These are phyloP conservation scores for Aldrovandia affinis DNA, from an alignment of 2,797 vertebrate species.

Conservation along the genomic window DNA sequence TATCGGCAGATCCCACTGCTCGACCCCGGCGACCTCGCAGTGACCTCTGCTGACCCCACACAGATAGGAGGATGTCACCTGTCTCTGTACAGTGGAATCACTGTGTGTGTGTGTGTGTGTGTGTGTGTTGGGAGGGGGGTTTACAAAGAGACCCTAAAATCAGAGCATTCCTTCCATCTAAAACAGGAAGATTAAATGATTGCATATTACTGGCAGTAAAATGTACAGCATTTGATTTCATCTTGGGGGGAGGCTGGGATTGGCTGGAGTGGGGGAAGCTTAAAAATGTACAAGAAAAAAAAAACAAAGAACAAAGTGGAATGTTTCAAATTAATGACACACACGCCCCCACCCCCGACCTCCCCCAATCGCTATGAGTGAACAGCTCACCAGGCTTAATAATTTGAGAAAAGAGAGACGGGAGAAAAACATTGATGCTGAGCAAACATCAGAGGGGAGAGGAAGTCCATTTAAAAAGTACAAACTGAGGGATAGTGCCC, in stretches of 20 bases:
- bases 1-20: neutral
- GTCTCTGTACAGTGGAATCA: neutral
- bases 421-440: neutral
- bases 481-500: slow-evolving; percentile 53
- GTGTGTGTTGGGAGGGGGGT: neutral
- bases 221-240: slow-evolving; percentile 33
- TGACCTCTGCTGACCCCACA: neutral
- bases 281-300: neutral
- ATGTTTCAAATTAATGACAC: slow-evolving; percentile 62
- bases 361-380: too few relatives aligned
- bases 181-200: slow-evolving; percentile 13
- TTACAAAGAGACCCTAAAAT: slow-evolving; percentile 30
- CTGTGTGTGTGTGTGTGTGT: neutral
- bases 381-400: slow-evolving; percentile 6
- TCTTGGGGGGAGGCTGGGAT: slow-evolving; percentile 19
- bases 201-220: slow-evolving; percentile 29
- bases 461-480: neutral
- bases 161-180: neutral
- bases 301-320: slow-evolving; percentile 56
- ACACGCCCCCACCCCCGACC: neutral
- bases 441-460: neutral
- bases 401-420: slow-evolving; percentile 34
- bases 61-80: neutral
- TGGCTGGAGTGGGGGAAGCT: neutral
- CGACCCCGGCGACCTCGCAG: neutral